A percentile compares a stretch with the other conserved stretches of the same genome.
phyloP scores from a whole-genome alignment of 2,888 invertebrate species.

The Xiphydria camelus region DNA sequence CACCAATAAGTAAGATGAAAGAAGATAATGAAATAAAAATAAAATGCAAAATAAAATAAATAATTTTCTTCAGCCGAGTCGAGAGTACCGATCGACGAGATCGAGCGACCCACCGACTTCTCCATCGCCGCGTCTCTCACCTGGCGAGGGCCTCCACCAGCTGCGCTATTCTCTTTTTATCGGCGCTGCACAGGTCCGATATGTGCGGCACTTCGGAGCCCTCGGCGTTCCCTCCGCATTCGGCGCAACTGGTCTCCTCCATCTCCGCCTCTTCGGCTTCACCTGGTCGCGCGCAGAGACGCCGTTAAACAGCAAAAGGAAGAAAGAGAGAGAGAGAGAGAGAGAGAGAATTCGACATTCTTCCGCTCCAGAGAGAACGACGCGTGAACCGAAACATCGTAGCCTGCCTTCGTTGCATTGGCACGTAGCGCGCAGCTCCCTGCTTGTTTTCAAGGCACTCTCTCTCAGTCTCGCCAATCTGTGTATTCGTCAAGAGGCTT shows the following conservation, averaged over 20 bases:
- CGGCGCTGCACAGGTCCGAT: slow-evolving; percentile 36
- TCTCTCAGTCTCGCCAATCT: slow-evolving; percentile 21
- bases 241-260: slow-evolving; percentile 24
- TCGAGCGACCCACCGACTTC: too few relatives aligned
- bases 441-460: slow-evolving; percentile 13
- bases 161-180: slow-evolving; percentile 34
- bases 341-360: not conserved
- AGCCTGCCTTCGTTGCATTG: slow-evolving; percentile 21
- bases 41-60: too few relatives aligned
- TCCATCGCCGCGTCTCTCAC: too few relatives aligned
- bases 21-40: too few relatives aligned
- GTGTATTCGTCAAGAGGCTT: not conserved
- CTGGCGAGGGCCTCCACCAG: slow-evolving; percentile 37
- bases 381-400: not conserved
- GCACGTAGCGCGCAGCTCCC: slow-evolving; percentile 15
- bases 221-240: slow-evolving; percentile 23
- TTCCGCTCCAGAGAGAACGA: not conserved
- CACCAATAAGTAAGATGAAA: too few relatives aligned
- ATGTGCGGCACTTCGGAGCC: slow-evolving; percentile 27
- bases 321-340: too few relatives aligned
- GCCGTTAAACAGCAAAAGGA: too few relatives aligned
- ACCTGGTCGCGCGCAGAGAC: too few relatives aligned
- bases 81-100: too few relatives aligned
- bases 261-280: slow-evolving; percentile 26
- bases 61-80: too few relatives aligned